Evolutionary conservation across 2,888 invertebrate species (phyloP), one percentile per base, ranked within the genome.

Genomic region (Tinea pellionella): DNA sequence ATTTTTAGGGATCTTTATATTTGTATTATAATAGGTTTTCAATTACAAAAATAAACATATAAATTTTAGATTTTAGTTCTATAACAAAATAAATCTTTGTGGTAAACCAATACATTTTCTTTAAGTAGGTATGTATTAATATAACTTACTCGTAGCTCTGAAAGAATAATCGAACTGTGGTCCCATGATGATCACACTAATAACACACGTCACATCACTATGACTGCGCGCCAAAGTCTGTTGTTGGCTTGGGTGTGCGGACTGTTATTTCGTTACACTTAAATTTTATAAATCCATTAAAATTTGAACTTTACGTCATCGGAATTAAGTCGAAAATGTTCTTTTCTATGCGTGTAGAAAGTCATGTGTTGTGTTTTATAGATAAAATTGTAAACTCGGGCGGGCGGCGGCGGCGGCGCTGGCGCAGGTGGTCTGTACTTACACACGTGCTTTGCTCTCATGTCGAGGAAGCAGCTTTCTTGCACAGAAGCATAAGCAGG

Each of bases 91-190:
- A 37, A 37, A 37, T 37, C 37, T 37, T 37, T 6, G 6, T 24
- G 6, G 6, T 37, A 6, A 37, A 37, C 2, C 37, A 37, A 37
- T 37, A 37, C 37, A 37, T 9, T 37, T 37, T n/a, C n/a, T n/a
- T 9, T 37, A 37, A 6, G 37, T 12, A 37, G 9, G 9, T 37
- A 37, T 37, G n/a, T 9, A 37, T 37, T 37, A 9, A 37, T 6
- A 9, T 2, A 37, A 37, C 87, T 87, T 69, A 87, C 87, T 87
- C 64, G 87, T 81, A 61, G 85, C 87, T 59, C 87, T 82, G 29
- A 86, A 74, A 65, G 85, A 85, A 69, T 84, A 87, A 69, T 87
- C 86, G 67, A 83, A 87, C 68, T 87, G 87, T 67, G 87, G 87
- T 78, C 59, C 59, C 59, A 59, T 59, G 15, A 12, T 59, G 4